phyloP scores from a whole-genome alignment of 2,888 invertebrate genomes.

The Lissocephala sabroskyi region DNA sequence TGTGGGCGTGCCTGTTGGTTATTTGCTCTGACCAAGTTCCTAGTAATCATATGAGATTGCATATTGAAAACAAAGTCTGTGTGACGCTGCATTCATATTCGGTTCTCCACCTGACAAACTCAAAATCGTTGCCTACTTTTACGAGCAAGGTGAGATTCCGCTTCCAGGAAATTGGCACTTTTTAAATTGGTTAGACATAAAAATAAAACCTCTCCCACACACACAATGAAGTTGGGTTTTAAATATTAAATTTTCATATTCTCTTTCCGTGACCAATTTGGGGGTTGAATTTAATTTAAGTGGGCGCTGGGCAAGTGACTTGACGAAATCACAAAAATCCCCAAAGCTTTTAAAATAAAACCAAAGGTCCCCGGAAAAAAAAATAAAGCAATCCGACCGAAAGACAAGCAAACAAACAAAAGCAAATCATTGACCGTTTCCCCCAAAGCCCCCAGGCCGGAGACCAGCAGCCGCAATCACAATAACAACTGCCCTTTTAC shows the following conservation, averaged over 20 bases:
- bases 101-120: too few species aligned
- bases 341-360: conserved; percentile 8
- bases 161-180: too few species aligned
- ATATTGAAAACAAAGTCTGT: too few species aligned
- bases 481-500: conserved; percentile 3
- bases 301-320: conserved; percentile 1
- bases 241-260: not conserved
- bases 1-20: conserved; percentile 8
- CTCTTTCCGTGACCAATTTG: not conserved
- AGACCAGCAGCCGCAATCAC: not conserved
- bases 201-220: too few species aligned
- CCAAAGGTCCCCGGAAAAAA: not conserved
- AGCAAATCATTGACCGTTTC: not conserved
- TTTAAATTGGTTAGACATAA: too few species aligned
- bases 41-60: conserved; percentile 6
- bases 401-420: conserved; percentile 1
- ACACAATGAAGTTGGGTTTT: too few species aligned
- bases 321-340: conserved; percentile 12
- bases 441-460: not conserved
- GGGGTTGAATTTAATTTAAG: conserved; percentile 1
- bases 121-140: not conserved
- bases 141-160: too few species aligned
- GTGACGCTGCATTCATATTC: too few species aligned
- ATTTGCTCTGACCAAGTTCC: conserved; percentile 37
- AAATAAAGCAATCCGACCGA: not conserved